A percentile compares a stretch with the other conserved stretches of the same genome.
Evolutionary conservation across 2,113 vertebrate genomes (phyloP).

Genomic region (Malaclemys terrapin): DNA sequence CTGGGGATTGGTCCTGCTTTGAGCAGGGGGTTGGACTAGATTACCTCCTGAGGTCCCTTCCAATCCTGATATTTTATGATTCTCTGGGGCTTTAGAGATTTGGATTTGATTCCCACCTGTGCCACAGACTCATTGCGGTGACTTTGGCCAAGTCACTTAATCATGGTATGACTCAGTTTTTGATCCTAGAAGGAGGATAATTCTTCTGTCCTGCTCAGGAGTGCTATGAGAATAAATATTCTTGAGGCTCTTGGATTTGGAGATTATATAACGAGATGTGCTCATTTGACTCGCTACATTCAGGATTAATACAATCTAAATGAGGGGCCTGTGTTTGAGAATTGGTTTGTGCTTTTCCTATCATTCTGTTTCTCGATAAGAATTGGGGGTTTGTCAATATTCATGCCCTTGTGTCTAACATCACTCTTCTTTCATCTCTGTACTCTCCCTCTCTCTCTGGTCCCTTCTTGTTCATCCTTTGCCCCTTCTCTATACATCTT

Average conservation of each 20-base stretch:
- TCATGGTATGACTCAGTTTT: background rate
- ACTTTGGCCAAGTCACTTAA: background rate
- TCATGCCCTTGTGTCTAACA: background rate
- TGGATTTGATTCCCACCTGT: background rate
- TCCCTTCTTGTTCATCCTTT: background rate
- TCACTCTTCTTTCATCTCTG: background rate
- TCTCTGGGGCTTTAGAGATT: background rate
- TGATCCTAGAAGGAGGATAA: background rate
- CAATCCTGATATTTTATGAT: too few relatives aligned
- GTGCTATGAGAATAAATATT: background rate
- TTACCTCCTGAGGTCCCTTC: too few relatives aligned
- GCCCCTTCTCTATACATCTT: background rate
- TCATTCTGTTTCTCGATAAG: background rate
- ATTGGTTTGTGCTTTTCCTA: background rate
- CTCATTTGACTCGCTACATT: background rate
- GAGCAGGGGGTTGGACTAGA: too few relatives aligned
- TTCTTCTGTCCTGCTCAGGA: background rate
- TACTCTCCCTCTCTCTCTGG: background rate
- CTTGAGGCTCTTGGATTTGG: background rate
- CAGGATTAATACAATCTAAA: background rate
- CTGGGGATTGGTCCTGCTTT: too few relatives aligned
- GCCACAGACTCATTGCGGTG: background rate
- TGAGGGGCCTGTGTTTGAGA: background rate
- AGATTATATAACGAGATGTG: background rate
- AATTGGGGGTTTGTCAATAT: background rate